Evolutionary conservation across 1,140 invertebrate genomes (phyloP).

Genomic region (Drosophila auraria): DNA sequence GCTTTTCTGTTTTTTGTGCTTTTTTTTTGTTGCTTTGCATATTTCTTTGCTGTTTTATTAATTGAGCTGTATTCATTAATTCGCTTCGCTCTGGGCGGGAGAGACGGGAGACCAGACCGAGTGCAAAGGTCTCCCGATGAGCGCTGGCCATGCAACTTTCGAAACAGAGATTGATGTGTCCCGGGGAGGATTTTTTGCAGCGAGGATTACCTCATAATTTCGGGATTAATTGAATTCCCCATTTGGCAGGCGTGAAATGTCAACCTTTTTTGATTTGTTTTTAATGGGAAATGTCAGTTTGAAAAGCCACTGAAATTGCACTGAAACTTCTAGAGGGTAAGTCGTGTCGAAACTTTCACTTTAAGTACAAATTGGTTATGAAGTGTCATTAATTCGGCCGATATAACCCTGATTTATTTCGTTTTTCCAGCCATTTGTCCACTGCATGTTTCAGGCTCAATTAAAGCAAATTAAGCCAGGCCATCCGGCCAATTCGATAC

Average conservation of each 20-base stretch:
- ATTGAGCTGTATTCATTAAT: conserved; percentile 72
- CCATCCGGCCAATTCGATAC: conserved; percentile 30
- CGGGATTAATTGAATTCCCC: conserved; percentile 23
- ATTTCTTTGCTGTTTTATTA: conserved; percentile 60
- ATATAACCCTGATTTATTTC: conserved; percentile 11
- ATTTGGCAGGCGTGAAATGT: conserved; percentile 29
- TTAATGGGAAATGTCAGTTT: conserved; percentile 34
- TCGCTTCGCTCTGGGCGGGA: conserved; percentile 51
- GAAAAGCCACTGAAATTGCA: conserved; percentile 2
- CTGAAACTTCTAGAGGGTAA: conserved; percentile 9
- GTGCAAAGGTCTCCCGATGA: conserved; percentile 43
- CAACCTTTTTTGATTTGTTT: conserved; percentile 25
- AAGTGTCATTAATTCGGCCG: conserved; percentile 4
- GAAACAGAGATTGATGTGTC: conserved; percentile 54
- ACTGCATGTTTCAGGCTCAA: conserved; percentile 71
- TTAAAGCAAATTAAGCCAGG: conserved; percentile 76
- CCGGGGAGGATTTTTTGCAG: conserved; percentile 40
- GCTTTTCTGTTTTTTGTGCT: conserved; percentile 9
- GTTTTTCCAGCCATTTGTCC: conserved; percentile 56
- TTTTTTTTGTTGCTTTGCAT: conserved; percentile 29
- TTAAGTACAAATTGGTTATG: neutral
- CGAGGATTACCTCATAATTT: conserved; percentile 22
- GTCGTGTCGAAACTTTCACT: conserved; percentile 6
- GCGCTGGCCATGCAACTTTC: conserved; percentile 68
- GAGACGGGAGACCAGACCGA: conserved; percentile 12